These are phyloP conservation scores for Agrochola litura DNA, from an alignment of 2,888 invertebrate genomes.

Conservation along the genomic window DNA sequence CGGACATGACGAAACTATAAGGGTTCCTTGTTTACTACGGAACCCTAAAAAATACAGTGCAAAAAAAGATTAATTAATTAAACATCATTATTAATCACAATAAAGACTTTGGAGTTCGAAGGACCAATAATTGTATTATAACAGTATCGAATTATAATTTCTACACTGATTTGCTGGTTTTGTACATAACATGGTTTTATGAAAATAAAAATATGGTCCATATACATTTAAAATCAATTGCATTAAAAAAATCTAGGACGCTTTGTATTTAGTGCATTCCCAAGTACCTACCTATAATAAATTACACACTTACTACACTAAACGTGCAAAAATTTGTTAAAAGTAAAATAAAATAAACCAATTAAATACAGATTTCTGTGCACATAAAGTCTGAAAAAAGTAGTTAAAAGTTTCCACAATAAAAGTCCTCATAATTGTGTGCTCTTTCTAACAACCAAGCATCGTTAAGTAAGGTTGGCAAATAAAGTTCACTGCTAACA, in stretches of 20 bases:
- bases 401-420: background rate
- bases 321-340: background rate
- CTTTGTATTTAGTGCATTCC: no score
- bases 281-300: no score
- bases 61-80: no score
- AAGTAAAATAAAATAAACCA: background rate
- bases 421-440: background rate
- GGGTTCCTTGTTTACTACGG: no score
- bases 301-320: background rate
- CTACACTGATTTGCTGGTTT: background rate
- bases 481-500: slow-evolving; percentile 37
- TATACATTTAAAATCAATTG: background rate
- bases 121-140: background rate
- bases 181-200: background rate
- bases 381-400: background rate
- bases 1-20: no score
- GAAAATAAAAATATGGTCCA: background rate
- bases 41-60: no score
- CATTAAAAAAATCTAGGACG: background rate
- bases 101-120: background rate
- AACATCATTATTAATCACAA: no score
- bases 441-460: background rate
- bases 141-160: no score
- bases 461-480: slow-evolving; percentile 14
- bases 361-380: slow-evolving; percentile 3